Evolutionary conservation across 2,797 vertebrate genomes (phyloP).

Genomic region (Phoeniculus purpureus): DNA sequence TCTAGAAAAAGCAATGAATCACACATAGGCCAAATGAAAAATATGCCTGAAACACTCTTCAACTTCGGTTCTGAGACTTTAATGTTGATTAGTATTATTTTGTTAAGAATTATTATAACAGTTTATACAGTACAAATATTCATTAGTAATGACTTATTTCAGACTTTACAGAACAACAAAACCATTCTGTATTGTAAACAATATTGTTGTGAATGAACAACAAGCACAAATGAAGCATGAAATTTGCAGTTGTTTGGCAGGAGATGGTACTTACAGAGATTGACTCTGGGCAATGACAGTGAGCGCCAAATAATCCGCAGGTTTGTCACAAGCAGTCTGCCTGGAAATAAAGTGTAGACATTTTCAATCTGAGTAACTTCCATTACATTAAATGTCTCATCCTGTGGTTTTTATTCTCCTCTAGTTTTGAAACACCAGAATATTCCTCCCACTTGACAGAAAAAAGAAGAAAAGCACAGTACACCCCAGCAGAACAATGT

Average conservation of each 20-base stretch:
- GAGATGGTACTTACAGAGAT: conserved; percentile 89
- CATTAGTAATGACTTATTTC: background rate
- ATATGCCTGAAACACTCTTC: background rate
- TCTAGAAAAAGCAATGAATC: background rate
- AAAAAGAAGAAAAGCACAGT: background rate
- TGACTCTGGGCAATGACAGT: conserved; percentile 92
- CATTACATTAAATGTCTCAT: background rate
- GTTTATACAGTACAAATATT: background rate
- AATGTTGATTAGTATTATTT: background rate
- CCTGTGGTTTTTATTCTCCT: background rate
- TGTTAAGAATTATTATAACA: background rate
- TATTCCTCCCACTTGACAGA: background rate
- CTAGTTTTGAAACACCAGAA: background rate
- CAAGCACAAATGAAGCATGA: background rate
- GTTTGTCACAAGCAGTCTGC: conserved; percentile 94
- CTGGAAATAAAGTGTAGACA: conserved; percentile 73
- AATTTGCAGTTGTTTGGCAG: background rate
- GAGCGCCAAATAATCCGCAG: conserved; percentile 98
- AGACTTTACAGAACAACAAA: background rate
- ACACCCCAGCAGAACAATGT: background rate
- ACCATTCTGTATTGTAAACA: background rate
- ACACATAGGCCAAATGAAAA: background rate
- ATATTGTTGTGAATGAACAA: background rate
- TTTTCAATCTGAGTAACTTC: background rate
- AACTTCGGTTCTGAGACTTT: background rate